Evolutionary conservation across 2,113 vertebrate genomes (phyloP).

Genomic region (Cranoglanis bouderius): DNA sequence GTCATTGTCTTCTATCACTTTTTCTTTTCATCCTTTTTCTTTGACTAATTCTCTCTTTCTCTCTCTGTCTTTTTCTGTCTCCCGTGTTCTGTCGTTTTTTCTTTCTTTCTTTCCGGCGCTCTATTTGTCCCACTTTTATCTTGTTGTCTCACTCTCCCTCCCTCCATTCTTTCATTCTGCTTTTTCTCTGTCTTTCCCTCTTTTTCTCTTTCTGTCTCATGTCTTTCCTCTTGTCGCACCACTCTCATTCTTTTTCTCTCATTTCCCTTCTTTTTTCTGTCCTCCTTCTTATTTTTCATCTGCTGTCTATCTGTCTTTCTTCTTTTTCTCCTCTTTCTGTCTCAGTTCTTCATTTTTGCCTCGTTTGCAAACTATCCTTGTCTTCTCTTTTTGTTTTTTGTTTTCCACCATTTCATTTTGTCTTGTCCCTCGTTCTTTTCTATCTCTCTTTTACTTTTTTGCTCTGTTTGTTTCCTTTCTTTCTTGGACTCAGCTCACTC

Average conservation of each 20-base stretch:
- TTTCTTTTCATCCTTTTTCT: not conserved
- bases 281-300: not conserved
- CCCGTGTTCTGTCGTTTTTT: not conserved
- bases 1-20: not conserved
- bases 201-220: conserved; percentile 3
- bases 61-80: not conserved
- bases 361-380: not conserved
- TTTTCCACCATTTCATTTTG: not conserved
- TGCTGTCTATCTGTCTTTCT: not conserved
- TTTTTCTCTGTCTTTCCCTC: not conserved
- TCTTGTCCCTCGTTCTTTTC: not conserved
- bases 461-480: not conserved
- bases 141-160: not conserved
- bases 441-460: not conserved
- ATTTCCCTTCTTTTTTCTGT: not conserved
- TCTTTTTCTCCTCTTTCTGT: not conserved
- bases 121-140: not conserved
- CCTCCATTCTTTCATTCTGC: not conserved
- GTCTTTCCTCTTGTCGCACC: not conserved
- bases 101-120: too few species aligned
- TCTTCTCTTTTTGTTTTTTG: not conserved
- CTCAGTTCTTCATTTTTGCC: not conserved
- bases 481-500: not conserved
- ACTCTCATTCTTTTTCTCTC: not conserved
- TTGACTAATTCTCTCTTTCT: conserved; percentile 46